Evolutionary conservation across 2,888 invertebrate genomes (phyloP), one percentile per base, ranked within the genome.

Genomic region (Sesia bembeciformis): DNA sequence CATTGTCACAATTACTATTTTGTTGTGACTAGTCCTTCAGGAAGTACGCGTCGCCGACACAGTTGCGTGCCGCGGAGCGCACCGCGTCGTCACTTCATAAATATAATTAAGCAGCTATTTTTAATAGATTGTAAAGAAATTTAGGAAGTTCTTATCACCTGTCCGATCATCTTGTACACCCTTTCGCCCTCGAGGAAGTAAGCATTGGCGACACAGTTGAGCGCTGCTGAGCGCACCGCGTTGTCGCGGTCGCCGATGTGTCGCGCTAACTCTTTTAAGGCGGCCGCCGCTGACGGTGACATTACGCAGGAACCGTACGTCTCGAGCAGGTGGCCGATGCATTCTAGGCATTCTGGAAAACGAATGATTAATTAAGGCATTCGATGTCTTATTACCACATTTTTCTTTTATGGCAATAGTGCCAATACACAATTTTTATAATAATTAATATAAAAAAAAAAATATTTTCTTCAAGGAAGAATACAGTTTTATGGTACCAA

Each of bases 221-320:
- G 91, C 0, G 99, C 98, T 0, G 98, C 98, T 74, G 96, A 98
- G 52, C 99, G 92, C 49, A 99, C 99, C 3, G 95, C 94, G 83
- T 98, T 98, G 81, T 99, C 99, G 40, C 98, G 90, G 85, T 99
- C 98, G 0, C 97, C 95, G 70, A 99, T 98, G 77, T 98, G 98
- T 49, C 95, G 94, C 0, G 98, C 98, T 23, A 99, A 93, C 83
- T 97, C 96, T 76, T 96, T 96, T 3, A 99, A 84, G 0, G 98
- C 95, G 1, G 92, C 93, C 40, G 92, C 91, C 0, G 96, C 94
- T 0, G 94, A 92, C 0, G 97, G 95, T 64, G 95, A 93, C 79
- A 97, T 96, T 40, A 97, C 95, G 39, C 92, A 90, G 46, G 97
- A 91, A 0, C 98, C 98, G 79, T 95, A 96, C 51, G 91, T 93